Evolutionary conservation across 2,113 vertebrate species (phyloP).

Genomic region (human): GRCh38 chr3:49267001-49267500

Average conservation of each 20-base stretch:
- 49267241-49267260: not conserved
- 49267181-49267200: not conserved
- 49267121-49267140: not conserved
- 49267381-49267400: not conserved
- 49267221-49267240: not conserved
- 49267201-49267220: not conserved
- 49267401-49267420: not conserved
- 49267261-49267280: not conserved
- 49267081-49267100: not conserved
- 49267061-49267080: conserved; percentile 24
- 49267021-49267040: conserved; percentile 47
- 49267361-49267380: not conserved
- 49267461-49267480: not conserved
- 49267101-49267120: not conserved
- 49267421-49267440: not conserved
- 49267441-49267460: not conserved
- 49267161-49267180: not conserved
- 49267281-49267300: not conserved
- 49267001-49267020: conserved; percentile 60
- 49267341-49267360: not conserved
- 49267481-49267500: not conserved
- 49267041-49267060: conserved; percentile 27
- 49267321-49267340: not conserved
- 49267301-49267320: not conserved
- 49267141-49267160: conserved; percentile 35